phyloP scores from a whole-genome alignment of 2,888 invertebrate species.

The Myopa testacea region DNA sequence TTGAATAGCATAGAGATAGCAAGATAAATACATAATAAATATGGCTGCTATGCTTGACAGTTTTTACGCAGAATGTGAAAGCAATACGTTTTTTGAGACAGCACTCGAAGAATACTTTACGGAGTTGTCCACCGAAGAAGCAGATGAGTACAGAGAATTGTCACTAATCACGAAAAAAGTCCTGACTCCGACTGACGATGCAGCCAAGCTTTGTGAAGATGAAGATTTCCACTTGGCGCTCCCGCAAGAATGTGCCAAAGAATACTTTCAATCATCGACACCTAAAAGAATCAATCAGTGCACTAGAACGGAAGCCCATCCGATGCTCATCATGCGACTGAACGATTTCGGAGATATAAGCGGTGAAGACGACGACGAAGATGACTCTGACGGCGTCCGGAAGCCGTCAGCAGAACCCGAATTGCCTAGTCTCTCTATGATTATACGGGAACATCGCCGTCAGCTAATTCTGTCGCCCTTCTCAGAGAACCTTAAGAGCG shows the following conservation, averaged over 20 bases:
- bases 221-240: not conserved
- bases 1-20: not conserved
- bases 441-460: slow-evolving; percentile 46
- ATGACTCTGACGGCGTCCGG: not conserved
- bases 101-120: slow-evolving; percentile 28
- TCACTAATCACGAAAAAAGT: slow-evolving; percentile 21
- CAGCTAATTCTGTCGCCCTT: slow-evolving; percentile 46
- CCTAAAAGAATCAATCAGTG: slow-evolving; percentile 12
- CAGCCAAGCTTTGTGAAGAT: not conserved
- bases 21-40: slow-evolving; percentile 5
- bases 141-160: slow-evolving; percentile 6
- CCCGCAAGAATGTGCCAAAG: slow-evolving; percentile 19
- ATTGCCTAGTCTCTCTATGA: slow-evolving; percentile 41
- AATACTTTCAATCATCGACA: slow-evolving; percentile 27
- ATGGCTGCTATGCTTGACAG: slow-evolving; percentile 22
- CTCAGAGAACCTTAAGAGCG: slow-evolving; percentile 42
- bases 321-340: not conserved
- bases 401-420: not conserved
- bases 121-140: not conserved
- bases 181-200: not conserved
- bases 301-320: not conserved
- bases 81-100: slow-evolving; percentile 13
- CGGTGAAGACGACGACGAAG: not conserved
- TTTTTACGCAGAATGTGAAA: not conserved
- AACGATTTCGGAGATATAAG: not conserved